Evolutionary conservation across 2,888 invertebrate species (phyloP).

Genomic region (Nomada flava): DNA sequence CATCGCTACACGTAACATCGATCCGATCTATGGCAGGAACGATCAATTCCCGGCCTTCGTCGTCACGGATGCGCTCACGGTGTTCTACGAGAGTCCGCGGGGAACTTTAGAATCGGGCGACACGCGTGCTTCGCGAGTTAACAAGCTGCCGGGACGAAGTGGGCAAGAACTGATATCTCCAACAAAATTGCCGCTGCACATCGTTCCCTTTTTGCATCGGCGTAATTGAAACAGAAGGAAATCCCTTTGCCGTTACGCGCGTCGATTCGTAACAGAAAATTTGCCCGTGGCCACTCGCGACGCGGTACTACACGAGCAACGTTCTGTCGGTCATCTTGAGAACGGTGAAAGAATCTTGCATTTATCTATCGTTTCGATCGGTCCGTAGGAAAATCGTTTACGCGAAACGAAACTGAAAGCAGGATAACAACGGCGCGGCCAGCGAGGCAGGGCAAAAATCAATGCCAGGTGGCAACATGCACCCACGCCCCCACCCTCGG

Average conservation of each 20-base stretch:
- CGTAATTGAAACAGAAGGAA: background rate
- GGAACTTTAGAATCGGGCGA: background rate
- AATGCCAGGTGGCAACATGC: constrained; percentile 6
- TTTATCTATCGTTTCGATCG: too few species aligned
- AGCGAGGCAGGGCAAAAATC: background rate
- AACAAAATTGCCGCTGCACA: background rate
- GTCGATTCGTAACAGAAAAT: too few species aligned
- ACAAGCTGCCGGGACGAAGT: background rate
- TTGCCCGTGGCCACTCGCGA: too few species aligned
- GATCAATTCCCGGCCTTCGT: background rate
- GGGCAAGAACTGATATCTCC: background rate
- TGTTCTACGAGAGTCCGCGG: background rate
- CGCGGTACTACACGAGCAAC: too few species aligned
- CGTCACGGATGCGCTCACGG: background rate
- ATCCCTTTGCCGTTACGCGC: background rate
- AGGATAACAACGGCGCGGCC: background rate
- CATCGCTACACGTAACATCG: too few species aligned
- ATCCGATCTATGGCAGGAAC: too few species aligned
- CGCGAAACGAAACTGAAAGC: background rate
- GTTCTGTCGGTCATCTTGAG: too few species aligned
- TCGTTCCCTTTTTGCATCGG: background rate
- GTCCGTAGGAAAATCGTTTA: too few species aligned
- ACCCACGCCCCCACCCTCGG: background rate
- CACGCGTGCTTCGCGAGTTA: background rate
- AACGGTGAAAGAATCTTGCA: too few species aligned